phyloP scores from a whole-genome alignment of 2,113 vertebrate genomes.

The Zootoca vivipara region DNA sequence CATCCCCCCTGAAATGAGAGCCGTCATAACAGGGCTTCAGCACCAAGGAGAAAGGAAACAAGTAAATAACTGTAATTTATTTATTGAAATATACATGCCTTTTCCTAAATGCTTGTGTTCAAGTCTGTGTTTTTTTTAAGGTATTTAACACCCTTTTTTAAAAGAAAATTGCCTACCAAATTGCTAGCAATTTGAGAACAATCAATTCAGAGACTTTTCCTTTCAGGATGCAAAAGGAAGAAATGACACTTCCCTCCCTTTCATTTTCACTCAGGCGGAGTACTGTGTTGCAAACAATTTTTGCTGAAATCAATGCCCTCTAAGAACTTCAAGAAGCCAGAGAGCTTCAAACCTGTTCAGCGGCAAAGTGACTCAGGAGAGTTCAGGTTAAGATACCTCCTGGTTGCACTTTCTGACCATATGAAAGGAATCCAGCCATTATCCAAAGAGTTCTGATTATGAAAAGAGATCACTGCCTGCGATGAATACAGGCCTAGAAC shows the following conservation, averaged over 20 bases:
- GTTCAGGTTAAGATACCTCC: conserved; percentile 60
- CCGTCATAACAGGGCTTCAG: background rate
- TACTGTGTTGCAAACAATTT: conserved; percentile 69
- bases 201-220: conserved; percentile 66
- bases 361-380: conserved; percentile 66
- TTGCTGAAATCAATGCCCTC: conserved; percentile 70
- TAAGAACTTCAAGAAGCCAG: conserved; percentile 74
- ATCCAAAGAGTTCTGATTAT: conserved; percentile 59
- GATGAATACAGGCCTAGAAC: conserved; percentile 40
- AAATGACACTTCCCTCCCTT: conserved; percentile 68
- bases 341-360: conserved; percentile 71
- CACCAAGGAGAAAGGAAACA: conserved; percentile 21
- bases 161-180: conserved; percentile 48
- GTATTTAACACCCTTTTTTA: conserved; percentile 27
- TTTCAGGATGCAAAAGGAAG: conserved; percentile 71
- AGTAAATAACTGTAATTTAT: conserved; percentile 40
- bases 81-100: conserved; percentile 36
- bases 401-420: conserved; percentile 52
- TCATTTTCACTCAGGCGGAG: conserved; percentile 69
- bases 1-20: background rate
- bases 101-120: conserved; percentile 33
- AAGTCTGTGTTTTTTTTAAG: conserved; percentile 18
- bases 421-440: conserved; percentile 57
- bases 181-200: conserved; percentile 61
- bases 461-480: conserved; percentile 54